These are phyloP conservation scores for Trichogramma dendrolimi DNA, from an alignment of 2,888 invertebrate genomes.

Conservation along the genomic window DNA sequence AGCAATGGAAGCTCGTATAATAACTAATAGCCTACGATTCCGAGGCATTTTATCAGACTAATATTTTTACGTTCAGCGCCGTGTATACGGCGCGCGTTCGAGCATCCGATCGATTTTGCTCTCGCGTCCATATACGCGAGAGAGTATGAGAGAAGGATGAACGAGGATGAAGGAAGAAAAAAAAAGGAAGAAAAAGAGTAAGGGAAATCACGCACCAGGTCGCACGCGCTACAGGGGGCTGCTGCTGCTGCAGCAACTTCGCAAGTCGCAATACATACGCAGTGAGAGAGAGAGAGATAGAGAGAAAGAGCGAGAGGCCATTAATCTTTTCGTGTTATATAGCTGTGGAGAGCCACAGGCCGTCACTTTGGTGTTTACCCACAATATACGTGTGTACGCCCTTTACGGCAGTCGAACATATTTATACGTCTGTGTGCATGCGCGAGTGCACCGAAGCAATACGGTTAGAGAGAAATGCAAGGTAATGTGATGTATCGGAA, in stretches of 20 bases:
- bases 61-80: too few relatives aligned
- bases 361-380: conserved; percentile 51
- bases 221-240: conserved; percentile 12
- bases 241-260: not conserved
- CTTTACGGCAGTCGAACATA: conserved; percentile 16
- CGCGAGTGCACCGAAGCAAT: too few relatives aligned
- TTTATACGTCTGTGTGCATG: too few relatives aligned
- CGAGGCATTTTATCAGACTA: too few relatives aligned
- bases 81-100: too few relatives aligned
- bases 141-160: conserved; percentile 4
- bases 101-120: too few relatives aligned
- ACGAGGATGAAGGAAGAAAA: not conserved
- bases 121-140: not conserved
- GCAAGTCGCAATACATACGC: conserved; percentile 23
- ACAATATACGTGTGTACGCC: conserved; percentile 49
- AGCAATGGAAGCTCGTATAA: too few relatives aligned
- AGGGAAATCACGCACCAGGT: not conserved
- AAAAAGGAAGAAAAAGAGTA: conserved; percentile 11
- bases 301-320: conserved; percentile 47
- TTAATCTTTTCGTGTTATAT: conserved; percentile 48
- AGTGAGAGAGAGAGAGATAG: conserved; percentile 3
- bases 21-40: too few relatives aligned
- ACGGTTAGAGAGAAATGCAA: too few relatives aligned
- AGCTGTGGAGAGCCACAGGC: conserved; percentile 47
- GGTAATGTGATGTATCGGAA: too few relatives aligned